phyloP scores from a whole-genome alignment of 2,888 invertebrate genomes.

The Aelia acuminata region DNA sequence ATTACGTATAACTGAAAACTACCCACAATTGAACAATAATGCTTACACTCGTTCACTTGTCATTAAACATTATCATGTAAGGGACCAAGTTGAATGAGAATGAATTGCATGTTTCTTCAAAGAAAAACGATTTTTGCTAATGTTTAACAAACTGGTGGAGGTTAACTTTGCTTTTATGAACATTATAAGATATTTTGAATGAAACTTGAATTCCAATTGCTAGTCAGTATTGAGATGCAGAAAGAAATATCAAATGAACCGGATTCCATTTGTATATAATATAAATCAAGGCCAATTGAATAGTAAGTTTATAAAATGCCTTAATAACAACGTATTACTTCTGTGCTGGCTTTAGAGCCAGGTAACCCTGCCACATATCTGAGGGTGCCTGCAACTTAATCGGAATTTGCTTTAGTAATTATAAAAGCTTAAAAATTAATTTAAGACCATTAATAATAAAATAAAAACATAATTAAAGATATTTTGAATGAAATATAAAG shows the following conservation, averaged over 20 bases:
- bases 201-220: background rate
- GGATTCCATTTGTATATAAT: background rate
- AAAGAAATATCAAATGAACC: background rate
- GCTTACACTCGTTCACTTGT: background rate
- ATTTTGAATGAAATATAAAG: too few relatives aligned
- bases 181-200: background rate
- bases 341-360: too few relatives aligned
- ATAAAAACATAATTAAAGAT: too few relatives aligned
- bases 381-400: too few relatives aligned
- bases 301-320: background rate
- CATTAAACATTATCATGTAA: background rate
- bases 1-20: too few relatives aligned
- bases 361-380: too few relatives aligned
- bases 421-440: too few relatives aligned
- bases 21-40: background rate
- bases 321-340: too few relatives aligned
- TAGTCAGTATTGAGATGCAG: background rate
- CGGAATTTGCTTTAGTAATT: too few relatives aligned
- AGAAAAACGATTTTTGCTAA: background rate
- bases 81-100: background rate
- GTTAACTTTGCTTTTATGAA: background rate
- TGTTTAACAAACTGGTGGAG: background rate
- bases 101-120: background rate
- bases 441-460: too few relatives aligned
- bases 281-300: background rate